Evolutionary conservation across 2,113 vertebrate species (phyloP).

Genomic region (Cheirogaleus medius): DNA sequence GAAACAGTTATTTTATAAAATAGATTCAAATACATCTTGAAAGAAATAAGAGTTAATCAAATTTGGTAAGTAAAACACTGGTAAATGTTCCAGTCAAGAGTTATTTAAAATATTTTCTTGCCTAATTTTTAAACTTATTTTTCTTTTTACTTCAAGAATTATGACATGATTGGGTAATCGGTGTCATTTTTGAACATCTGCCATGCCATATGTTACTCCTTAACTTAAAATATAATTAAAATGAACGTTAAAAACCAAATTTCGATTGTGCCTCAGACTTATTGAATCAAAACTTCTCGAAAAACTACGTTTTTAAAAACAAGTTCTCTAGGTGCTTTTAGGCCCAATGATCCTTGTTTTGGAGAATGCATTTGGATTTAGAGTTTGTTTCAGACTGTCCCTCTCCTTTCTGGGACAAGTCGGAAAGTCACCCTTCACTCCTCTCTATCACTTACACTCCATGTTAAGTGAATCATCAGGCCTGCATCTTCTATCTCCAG

Average conservation of each 20-base stretch:
- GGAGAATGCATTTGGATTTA: background rate
- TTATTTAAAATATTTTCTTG: background rate
- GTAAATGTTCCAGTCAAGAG: background rate
- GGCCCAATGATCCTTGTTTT: background rate
- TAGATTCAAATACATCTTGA: background rate
- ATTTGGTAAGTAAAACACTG: background rate
- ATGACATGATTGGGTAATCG: background rate
- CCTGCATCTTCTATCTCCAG: background rate
- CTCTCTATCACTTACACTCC: background rate
- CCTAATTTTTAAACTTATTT: background rate
- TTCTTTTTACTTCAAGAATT: background rate
- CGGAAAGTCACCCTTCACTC: background rate
- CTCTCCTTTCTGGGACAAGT: background rate
- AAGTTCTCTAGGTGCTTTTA: background rate
- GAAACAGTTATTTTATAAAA: background rate
- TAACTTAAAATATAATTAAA: conserved; percentile 2
- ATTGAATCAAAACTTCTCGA: background rate
- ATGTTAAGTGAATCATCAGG: background rate
- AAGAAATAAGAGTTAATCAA: background rate
- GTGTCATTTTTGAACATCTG: background rate
- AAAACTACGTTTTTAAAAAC: background rate
- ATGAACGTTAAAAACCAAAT: background rate
- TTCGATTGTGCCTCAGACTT: background rate
- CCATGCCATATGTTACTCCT: background rate
- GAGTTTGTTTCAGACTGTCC: background rate